phyloP scores from a whole-genome alignment of 2,888 invertebrate genomes.

The Uloborus plumipes region DNA sequence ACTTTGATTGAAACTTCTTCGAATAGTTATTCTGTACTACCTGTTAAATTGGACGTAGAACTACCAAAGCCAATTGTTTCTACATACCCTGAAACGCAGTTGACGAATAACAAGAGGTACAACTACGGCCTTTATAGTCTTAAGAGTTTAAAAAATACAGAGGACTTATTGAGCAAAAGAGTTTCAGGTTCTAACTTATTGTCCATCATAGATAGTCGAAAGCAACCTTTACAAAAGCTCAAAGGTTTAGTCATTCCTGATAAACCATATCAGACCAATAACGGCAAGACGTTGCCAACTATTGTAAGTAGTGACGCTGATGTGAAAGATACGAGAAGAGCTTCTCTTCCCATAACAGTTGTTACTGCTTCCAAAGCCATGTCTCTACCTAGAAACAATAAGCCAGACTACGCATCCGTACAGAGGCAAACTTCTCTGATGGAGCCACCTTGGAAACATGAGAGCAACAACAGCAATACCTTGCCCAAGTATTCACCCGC shows the following conservation, averaged over 20 bases:
- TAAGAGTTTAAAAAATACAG: slow-evolving; percentile 41
- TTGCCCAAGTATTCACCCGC: slow-evolving; percentile 86
- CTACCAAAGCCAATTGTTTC: slow-evolving; percentile 57
- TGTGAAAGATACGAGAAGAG: slow-evolving; percentile 37
- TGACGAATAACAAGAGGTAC: slow-evolving; percentile 53
- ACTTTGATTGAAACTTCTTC: slow-evolving; percentile 9
- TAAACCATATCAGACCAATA: slow-evolving; percentile 76
- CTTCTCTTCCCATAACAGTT: slow-evolving; percentile 44
- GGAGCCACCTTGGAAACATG: slow-evolving; percentile 67
- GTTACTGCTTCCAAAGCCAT: slow-evolving; percentile 34
- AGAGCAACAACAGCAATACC: slow-evolving; percentile 65
- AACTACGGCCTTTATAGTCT: slow-evolving; percentile 56
- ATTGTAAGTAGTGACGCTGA: slow-evolving; percentile 56
- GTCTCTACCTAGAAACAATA: slow-evolving; percentile 41
- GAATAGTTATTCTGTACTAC: slow-evolving; percentile 22
- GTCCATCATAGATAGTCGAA: slow-evolving; percentile 72
- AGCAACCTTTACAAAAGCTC: slow-evolving; percentile 85
- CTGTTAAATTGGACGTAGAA: slow-evolving; percentile 51
- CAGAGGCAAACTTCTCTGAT: slow-evolving; percentile 42
- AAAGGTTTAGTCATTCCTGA: slow-evolving; percentile 91
- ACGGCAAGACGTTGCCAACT: slow-evolving; percentile 73
- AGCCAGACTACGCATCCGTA: slow-evolving; percentile 17
- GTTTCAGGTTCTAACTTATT: slow-evolving; percentile 31
- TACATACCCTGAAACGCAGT: slow-evolving; percentile 60
- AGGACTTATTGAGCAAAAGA: slow-evolving; percentile 52